Base-by-base conservation (phyloP, 2,888 invertebrate species). In the Zhuqinia jingwanae region DNA sequence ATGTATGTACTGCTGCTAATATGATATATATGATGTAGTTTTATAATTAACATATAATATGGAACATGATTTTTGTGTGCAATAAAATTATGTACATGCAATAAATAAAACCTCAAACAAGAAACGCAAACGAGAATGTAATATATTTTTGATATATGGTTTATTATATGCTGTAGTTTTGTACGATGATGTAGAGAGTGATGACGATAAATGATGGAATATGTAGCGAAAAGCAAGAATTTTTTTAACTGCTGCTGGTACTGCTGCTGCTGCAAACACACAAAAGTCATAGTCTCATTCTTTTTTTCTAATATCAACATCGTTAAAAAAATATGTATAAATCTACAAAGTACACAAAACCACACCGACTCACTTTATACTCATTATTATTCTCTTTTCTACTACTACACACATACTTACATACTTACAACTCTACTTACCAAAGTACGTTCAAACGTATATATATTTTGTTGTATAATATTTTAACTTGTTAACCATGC, bases 151-250 rank as follows among this genome's bases (percentile, higher is more conserved):
- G 10, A 11, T 25, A 15, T 60, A 25, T 25, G 22, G 20, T 25
- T 11, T 25, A 25, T 13, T 25, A 58, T 58, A 13, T 42, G 68
- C 20, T 42, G 17, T 65, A 36, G 11, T 56, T 17, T 25, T n/a
- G n/a, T n/a, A n/a, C n/a, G n/a, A n/a, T n/a, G n/a, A n/a, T n/a
- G n/a, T n/a, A n/a, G n/a, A n/a, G n/a, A n/a, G n/a, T 36, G 36
- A 36, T 36, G 10, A n/a, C 30, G 11, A 42, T 53, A 53, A 22
- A 2, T 25, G 53, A 53, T 25, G 70, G 50, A 73, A 50, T 27
- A n/a, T n/a, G n/a, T n/a, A 5, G 75, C 75, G 36, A 56, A 73
- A 45, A 77, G 56, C 36, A 77, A 60, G 58, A 77, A 77, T 77
- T 56, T 53, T 56, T 56, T 75, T 36, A 53, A 75, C 11, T 68